Conservation (phyloP, 1,140 invertebrate genomes). For the Cataglyphis hispanica region DNA sequence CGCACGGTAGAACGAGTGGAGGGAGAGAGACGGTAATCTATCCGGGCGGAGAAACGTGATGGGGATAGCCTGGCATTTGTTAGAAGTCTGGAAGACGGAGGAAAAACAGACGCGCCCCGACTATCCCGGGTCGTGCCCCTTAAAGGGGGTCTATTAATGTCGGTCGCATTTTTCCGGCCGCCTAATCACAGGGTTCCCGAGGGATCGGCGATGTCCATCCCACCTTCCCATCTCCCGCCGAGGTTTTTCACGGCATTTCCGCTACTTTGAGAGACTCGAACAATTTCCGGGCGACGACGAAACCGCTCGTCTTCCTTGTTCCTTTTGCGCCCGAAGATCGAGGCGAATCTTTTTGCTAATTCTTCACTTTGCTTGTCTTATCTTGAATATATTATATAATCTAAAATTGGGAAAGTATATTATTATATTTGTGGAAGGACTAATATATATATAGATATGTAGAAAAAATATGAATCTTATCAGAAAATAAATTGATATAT, state of each 20-base stretch:
- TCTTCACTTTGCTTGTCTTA: not conserved
- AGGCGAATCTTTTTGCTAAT: constrained; percentile 52
- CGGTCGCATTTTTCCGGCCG: constrained; percentile 76
- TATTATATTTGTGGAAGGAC: not conserved
- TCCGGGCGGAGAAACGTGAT: constrained; percentile 63
- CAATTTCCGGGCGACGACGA: constrained; percentile 76
- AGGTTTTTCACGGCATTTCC: constrained; percentile 76
- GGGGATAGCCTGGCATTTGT: constrained; percentile 69
- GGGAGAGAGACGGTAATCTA: constrained; percentile 67
- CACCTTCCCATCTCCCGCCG: constrained; percentile 35
- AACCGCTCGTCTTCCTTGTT: constrained; percentile 38
- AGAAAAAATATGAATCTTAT: constrained; percentile 25
- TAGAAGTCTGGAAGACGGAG: constrained; percentile 61
- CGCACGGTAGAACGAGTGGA: not conserved
- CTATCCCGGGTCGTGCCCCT: constrained; percentile 65
- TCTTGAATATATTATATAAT: not conserved
- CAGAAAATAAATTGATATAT: constrained; percentile 12
- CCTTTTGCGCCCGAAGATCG: not conserved
- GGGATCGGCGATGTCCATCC: constrained; percentile 43
- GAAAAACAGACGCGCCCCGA: constrained; percentile 71
- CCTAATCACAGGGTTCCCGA: constrained; percentile 77
- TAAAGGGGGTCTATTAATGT: constrained; percentile 79
- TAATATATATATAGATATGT: not conserved
- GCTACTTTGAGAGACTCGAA: constrained; percentile 75
- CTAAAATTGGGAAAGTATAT: not conserved